phyloP scores from a whole-genome alignment of 1,140 invertebrate species.

The Lordiphosa collinella region DNA sequence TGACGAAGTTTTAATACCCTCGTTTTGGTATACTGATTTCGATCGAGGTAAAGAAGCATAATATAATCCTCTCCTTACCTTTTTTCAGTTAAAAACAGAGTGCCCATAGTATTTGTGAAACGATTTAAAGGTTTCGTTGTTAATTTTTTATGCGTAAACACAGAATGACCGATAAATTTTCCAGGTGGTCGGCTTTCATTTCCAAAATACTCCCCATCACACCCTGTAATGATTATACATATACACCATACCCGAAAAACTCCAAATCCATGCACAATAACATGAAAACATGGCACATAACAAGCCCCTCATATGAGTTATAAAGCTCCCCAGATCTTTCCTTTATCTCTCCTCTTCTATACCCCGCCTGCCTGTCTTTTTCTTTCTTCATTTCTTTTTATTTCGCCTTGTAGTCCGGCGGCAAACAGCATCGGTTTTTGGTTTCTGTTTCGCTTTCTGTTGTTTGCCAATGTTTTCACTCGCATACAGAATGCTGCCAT shows the following conservation, averaged over 20 bases:
- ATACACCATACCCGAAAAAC: conserved; percentile 18
- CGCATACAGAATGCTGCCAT: conserved; percentile 41
- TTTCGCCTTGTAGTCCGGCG: conserved; percentile 16
- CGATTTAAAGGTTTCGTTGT: too few relatives aligned
- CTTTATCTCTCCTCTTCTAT: not conserved
- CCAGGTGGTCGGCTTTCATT: too few relatives aligned
- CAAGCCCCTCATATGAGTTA: conserved; percentile 34
- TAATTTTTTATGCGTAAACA: too few relatives aligned
- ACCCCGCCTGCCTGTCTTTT: too few relatives aligned
- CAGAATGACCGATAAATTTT: too few relatives aligned
- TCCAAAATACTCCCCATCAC: too few relatives aligned
- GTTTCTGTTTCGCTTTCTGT: conserved; percentile 23
- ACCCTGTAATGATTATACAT: not conserved
- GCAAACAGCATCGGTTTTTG: conserved; percentile 1
- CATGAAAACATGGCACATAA: conserved; percentile 44
- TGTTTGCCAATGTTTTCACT: conserved; percentile 34
- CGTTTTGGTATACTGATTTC: too few relatives aligned
- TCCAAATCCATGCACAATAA: conserved; percentile 20
- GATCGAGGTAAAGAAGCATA: too few relatives aligned
- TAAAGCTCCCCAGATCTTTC: conserved; percentile 20
- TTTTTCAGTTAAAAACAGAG: too few relatives aligned
- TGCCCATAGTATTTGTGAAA: too few relatives aligned
- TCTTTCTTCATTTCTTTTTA: not conserved
- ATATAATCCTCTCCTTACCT: too few relatives aligned
- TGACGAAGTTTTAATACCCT: too few relatives aligned